These are phyloP conservation scores for Drosophila mayaguana DNA, from an alignment of 2,888 invertebrate genomes.

Conservation along the genomic window DNA sequence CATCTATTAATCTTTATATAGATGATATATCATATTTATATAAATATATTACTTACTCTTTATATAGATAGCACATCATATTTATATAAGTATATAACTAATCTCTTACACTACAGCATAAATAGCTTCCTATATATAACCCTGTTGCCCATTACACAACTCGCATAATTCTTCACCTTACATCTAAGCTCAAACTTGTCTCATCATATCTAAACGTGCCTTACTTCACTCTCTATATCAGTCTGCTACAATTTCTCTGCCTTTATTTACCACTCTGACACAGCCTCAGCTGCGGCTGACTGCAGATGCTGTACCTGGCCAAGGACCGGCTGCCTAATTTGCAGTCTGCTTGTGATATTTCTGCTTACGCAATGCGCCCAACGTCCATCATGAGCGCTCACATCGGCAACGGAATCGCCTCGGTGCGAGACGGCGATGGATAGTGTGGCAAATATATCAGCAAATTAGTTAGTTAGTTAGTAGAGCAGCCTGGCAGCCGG, in stretches of 20 bases:
- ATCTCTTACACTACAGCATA: neutral
- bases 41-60: too few species aligned
- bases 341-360: conserved; percentile 65
- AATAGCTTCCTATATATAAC: neutral
- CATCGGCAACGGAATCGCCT: conserved; percentile 21
- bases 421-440: conserved; percentile 14
- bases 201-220: neutral
- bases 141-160: neutral
- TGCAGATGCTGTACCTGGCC: conserved; percentile 35
- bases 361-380: conserved; percentile 53
- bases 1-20: too few species aligned
- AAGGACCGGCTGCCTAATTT: conserved; percentile 57
- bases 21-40: too few species aligned
- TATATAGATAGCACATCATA: too few species aligned
- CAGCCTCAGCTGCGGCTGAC: conserved; percentile 50
- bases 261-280: neutral
- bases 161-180: neutral
- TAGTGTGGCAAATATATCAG: conserved; percentile 79
- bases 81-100: too few species aligned
- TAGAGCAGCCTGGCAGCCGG: conserved; percentile 10
- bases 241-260: conserved; percentile 2
- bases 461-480: conserved; percentile 81
- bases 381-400: conserved; percentile 73
- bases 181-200: too few species aligned
- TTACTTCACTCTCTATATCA: neutral